phyloP scores from a whole-genome alignment of 2,797 vertebrate species.

The Catostomus latipinnis region DNA sequence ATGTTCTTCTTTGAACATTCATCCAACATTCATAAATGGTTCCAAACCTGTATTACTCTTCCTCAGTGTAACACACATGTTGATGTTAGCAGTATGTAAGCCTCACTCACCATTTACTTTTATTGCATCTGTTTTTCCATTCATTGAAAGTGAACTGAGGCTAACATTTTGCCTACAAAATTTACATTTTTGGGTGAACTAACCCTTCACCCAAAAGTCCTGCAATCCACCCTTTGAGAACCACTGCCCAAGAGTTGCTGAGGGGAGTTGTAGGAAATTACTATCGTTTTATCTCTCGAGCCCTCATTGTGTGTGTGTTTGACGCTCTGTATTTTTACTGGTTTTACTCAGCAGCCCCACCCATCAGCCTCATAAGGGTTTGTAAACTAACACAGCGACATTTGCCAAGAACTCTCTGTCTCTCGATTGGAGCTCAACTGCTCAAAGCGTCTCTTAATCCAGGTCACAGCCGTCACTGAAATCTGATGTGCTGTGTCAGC shows the following conservation, averaged over 20 bases:
- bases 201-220: no score
- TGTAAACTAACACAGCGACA: not conserved
- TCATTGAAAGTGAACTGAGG: no score
- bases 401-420: not conserved
- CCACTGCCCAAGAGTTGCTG: not conserved
- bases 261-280: not conserved
- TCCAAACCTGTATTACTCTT: no score
- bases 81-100: no score
- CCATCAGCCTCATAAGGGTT: not conserved
- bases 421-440: not conserved
- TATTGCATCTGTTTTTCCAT: no score
- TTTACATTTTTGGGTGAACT: no score
- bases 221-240: no score
- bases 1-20: no score
- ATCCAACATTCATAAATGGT: no score
- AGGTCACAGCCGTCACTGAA: not conserved
- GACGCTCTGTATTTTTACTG: not conserved
- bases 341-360: constrained; percentile 13
- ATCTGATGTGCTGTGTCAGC: constrained; percentile 18
- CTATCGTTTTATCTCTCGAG: constrained; percentile 1
- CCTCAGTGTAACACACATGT: no score
- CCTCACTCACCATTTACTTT: no score
- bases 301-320: not conserved
- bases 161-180: no score
- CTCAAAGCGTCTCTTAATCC: not conserved